Base-by-base conservation (phyloP, 2,888 invertebrate species). In the Lomographa bimaculata region DNA sequence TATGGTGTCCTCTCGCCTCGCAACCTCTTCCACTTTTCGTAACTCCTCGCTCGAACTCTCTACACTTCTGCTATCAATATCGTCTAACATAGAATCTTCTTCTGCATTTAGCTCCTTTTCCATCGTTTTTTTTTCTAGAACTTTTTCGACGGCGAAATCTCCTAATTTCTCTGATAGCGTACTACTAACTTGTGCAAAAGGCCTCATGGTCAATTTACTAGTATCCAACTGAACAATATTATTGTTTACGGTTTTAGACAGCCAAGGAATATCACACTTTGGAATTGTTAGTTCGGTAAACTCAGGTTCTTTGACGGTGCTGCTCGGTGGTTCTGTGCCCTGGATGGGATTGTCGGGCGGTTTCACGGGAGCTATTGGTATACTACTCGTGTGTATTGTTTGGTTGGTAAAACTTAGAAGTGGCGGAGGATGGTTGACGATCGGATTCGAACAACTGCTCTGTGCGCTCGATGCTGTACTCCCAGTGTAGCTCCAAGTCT, bases 231-330 rank as follows among this genome's bases (percentile, higher is more conserved):
- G 61, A 59, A 85, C 71, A 52, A 84, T 77, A 59, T 86, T 86
- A 71, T 86, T 89, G 58, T 87, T 89, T 33, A 87, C 73, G 47
- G 79, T 89, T 77, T 89, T 89, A 32, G 87, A 82, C 52, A 89
- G 71, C 87, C 87, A 89, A 28, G 87, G 87, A 59, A 86, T 74
- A 78, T 86, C 86, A 79, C 80, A 85, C 64, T 80, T 86, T 50
- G 71, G 62, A 55, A 63, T 72, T 41, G 58, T 57, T 42, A 70
- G 32, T 46, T 82, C 82, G 45, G 55, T 64, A 23, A 66, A 46
- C 45, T 85, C 85, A 17, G 73, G 61, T 65, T 85, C 87, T 49
- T 78, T 83, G 3, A 86, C 84, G 42, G 85, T 89, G 54, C 86
- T 86, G 54, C 86, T 86, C 3, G 86, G 87, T 40, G 87, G 87